Percentiles rank a stretch among this genome's conserved stretches.
Conservation (phyloP, 2,113 vertebrate genomes). For the Chlorocebus sabaeus region DNA sequence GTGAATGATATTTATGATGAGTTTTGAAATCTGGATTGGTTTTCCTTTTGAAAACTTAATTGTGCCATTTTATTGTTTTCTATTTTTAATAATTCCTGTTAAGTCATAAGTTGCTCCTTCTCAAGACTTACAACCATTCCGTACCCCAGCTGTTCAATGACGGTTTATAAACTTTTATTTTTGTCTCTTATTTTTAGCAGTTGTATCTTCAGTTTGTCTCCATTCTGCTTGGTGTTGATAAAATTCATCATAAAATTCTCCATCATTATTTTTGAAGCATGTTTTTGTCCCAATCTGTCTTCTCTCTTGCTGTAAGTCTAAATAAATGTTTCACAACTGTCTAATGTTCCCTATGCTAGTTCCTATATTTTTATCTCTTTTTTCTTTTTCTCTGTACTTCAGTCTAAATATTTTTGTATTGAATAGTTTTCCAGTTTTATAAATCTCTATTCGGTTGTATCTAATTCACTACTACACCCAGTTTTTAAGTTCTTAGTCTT, state of each 20-base stretch:
- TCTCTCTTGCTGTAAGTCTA: not conserved
- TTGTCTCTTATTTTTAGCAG: not conserved
- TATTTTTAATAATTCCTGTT: not conserved
- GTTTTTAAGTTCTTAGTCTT: not conserved
- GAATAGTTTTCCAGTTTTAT: not conserved
- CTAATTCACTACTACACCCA: not conserved
- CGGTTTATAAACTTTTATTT: not conserved
- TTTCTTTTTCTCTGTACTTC: not conserved
- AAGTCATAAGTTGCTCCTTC: not conserved
- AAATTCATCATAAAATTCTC: not conserved
- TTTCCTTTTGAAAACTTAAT: not conserved
- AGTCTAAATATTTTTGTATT: not conserved
- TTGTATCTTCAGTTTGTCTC: not conserved
- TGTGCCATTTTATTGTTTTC: not conserved
- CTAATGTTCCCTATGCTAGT: not conserved
- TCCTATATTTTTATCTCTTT: not conserved
- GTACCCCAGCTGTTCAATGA: not conserved
- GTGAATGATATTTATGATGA: not conserved
- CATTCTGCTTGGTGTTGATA: not conserved
- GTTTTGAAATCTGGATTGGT: not conserved
- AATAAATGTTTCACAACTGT: not conserved
- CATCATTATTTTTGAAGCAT: not conserved
- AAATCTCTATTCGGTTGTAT: not conserved
- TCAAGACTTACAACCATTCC: not conserved
- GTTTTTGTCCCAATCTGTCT: not conserved